Conservation (phyloP, 2,888 invertebrate genomes). For the Apamea sordens region DNA sequence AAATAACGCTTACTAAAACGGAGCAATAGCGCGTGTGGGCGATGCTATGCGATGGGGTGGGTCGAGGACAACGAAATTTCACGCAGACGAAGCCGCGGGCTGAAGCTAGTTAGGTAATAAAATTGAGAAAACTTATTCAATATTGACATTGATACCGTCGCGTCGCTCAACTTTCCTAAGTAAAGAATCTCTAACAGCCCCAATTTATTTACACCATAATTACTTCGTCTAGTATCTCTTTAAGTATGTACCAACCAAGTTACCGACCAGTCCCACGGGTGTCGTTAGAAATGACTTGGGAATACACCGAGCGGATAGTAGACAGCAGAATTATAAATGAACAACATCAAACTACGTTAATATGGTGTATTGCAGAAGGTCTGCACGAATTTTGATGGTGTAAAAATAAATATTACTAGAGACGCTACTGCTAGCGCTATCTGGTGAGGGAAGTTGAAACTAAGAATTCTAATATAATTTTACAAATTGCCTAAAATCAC, state of each 20-base stretch:
- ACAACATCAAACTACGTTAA: slow-evolving; percentile 54
- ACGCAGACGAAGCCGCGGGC: not conserved
- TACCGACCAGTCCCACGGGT: slow-evolving; percentile 25
- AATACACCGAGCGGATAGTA: slow-evolving; percentile 39
- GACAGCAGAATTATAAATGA: slow-evolving; percentile 47
- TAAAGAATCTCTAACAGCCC: not conserved
- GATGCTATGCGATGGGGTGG: not conserved
- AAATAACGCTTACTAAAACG: no score
- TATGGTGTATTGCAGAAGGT: slow-evolving; percentile 20
- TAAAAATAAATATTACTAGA: not conserved
- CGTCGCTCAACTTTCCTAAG: not conserved
- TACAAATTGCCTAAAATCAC: not conserved
- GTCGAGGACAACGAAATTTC: not conserved
- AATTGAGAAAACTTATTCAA: not conserved
- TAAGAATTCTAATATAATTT: not conserved
- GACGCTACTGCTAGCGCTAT: slow-evolving; percentile 43
- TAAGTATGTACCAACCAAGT: slow-evolving; percentile 31
- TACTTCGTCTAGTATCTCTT: not conserved
- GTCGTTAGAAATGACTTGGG: slow-evolving; percentile 44
- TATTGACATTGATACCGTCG: not conserved
- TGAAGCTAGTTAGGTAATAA: not conserved
- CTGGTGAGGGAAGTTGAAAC: slow-evolving; percentile 20
- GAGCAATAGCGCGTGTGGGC: no score
- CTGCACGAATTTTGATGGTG: slow-evolving; percentile 18
- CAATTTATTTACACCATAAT: slow-evolving; percentile 23